Conservation (phyloP, 2,888 invertebrate species). For the Caenorhabditis japonica region DNA sequence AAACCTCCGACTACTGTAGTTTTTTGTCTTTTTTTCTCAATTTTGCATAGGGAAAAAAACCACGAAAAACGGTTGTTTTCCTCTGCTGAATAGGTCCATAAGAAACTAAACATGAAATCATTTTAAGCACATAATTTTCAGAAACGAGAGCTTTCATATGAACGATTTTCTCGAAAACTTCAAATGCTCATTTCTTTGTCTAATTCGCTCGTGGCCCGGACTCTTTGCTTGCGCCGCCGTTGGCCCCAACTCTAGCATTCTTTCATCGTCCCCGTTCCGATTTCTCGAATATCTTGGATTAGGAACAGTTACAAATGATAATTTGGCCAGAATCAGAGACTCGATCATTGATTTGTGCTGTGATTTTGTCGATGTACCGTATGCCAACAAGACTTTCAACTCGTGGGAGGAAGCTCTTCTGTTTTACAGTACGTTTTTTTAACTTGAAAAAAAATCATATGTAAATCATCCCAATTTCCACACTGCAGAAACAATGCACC, state of each 20-base stretch:
- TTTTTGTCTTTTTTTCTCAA: too few relatives aligned
- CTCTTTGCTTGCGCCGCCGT: conserved; percentile 80
- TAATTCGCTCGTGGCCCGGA: conserved; percentile 80
- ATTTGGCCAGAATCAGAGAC: conserved; percentile 65
- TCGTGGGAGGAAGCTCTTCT: conserved; percentile 68
- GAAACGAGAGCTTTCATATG: conserved; percentile 39
- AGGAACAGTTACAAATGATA: conserved; percentile 61
- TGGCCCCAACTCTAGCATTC: conserved; percentile 56
- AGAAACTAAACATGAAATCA: too few relatives aligned
- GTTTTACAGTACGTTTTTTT: conserved; percentile 61
- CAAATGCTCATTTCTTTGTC: conserved; percentile 58
- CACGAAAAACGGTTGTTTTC: too few relatives aligned
- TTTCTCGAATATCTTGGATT: conserved; percentile 67
- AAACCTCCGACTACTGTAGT: too few relatives aligned
- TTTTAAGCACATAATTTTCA: conserved; percentile 5
- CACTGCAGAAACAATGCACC: conserved; percentile 54
- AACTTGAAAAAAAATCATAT: too few relatives aligned
- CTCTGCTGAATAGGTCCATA: too few relatives aligned
- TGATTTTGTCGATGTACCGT: conserved; percentile 71
- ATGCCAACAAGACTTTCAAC: conserved; percentile 65
- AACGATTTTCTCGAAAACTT: conserved; percentile 56
- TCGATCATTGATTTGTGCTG: conserved; percentile 70
- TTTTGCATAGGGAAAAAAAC: too few relatives aligned
- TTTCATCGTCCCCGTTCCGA: conserved; percentile 67
- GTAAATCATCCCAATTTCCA: neutral